Conservation (phyloP, 2,113 vertebrate species). For the Telmatochromis sp. region DNA sequence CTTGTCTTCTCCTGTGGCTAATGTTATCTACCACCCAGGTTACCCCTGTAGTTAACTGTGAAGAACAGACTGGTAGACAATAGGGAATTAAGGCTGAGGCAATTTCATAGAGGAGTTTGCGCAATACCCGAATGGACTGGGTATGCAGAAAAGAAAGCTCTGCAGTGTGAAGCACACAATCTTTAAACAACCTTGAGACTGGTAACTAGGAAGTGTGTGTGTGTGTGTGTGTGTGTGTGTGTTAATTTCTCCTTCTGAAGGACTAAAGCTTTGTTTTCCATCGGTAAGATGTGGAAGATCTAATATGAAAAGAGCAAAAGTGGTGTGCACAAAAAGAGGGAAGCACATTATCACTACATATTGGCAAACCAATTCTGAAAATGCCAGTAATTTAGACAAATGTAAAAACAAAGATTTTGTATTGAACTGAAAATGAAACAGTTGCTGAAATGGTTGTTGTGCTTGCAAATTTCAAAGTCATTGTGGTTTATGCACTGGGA, state of each 20-base stretch:
- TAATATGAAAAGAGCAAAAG: background rate
- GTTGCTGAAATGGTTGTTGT: background rate
- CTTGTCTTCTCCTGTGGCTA: conserved; percentile 10
- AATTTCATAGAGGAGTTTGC: conserved; percentile 16
- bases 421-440: background rate
- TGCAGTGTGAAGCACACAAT: background rate
- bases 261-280: background rate
- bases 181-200: background rate
- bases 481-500: background rate
- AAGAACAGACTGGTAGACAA: background rate
- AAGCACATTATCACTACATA: background rate
- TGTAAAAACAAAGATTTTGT: background rate
- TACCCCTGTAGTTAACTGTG: conserved; percentile 8
- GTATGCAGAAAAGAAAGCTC: background rate
- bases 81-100: conserved; percentile 39
- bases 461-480: background rate
- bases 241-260: background rate
- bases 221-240: accelerated
- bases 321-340: background rate
- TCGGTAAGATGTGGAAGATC: background rate
- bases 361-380: background rate
- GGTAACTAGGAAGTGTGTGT: background rate
- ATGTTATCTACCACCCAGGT: conserved; percentile 20
- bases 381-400: background rate
- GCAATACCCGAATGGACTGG: conserved; percentile 12